Conservation (phyloP, 2,888 invertebrate species). For the Zygogramma bicolorata region DNA sequence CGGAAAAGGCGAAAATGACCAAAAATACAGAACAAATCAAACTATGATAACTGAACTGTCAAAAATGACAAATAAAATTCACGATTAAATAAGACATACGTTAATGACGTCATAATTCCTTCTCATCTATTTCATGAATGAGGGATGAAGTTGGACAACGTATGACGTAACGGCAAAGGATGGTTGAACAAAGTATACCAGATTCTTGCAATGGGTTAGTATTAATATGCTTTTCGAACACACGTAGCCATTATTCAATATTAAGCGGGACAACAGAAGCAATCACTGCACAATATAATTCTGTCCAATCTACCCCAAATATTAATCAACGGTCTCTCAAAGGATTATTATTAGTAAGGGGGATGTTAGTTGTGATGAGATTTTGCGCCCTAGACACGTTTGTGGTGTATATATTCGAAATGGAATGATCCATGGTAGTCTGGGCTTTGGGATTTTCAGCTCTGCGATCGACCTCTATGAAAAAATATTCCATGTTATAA, state of each 20-base stretch:
- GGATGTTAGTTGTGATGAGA: neutral
- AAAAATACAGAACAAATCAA: too few relatives aligned
- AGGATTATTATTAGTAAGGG: neutral
- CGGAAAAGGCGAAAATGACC: too few relatives aligned
- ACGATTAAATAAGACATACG: too few relatives aligned
- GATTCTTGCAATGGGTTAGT: too few relatives aligned
- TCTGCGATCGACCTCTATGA: neutral
- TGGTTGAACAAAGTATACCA: too few relatives aligned
- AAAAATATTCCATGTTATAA: neutral
- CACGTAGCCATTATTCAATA: neutral
- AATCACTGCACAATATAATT: neutral
- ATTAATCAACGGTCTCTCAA: neutral
- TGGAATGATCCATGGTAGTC: neutral
- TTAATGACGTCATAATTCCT: too few relatives aligned
- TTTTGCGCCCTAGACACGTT: neutral
- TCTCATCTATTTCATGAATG: too few relatives aligned
- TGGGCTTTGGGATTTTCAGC: neutral
- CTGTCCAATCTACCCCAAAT: neutral
- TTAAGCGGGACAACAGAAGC: neutral
- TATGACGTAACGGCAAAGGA: too few relatives aligned
- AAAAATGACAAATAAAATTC: too few relatives aligned
- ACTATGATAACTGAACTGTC: too few relatives aligned
- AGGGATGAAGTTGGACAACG: too few relatives aligned
- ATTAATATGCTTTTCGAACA: too few relatives aligned
- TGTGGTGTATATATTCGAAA: neutral